Conservation (phyloP, 2,888 invertebrate genomes). For the Timema cristinae region DNA sequence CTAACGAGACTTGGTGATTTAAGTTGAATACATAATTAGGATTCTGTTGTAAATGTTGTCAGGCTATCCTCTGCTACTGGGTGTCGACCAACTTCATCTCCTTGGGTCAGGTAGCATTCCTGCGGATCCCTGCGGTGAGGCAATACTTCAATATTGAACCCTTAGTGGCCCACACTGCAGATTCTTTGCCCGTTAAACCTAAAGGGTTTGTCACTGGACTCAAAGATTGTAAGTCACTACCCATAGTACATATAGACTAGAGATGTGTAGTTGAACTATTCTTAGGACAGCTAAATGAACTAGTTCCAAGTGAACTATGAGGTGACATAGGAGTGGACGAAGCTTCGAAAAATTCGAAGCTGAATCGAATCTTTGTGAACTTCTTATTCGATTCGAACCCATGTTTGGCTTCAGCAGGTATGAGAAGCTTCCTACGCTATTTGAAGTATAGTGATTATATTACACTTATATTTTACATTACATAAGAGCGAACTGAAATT, state of each 20-base stretch:
- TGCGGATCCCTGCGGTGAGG: constrained; percentile 71
- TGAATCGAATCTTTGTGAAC: too few species aligned
- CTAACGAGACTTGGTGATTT: neutral
- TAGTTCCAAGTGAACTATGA: too few species aligned
- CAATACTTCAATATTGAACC: constrained; percentile 71
- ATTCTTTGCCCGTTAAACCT: constrained; percentile 60
- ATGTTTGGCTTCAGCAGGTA: too few species aligned
- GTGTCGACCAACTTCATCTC: constrained; percentile 82
- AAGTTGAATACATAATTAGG: neutral
- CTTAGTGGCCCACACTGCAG: constrained; percentile 53
- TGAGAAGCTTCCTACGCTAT: neutral
- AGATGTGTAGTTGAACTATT: too few species aligned
- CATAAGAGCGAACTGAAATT: too few species aligned
- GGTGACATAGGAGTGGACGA: too few species aligned
- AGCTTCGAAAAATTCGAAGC: too few species aligned
- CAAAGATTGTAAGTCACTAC: constrained; percentile 64
- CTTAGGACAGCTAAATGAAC: too few species aligned
- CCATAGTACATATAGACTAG: too few species aligned
- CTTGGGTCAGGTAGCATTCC: constrained; percentile 69
- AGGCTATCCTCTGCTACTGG: constrained; percentile 89
- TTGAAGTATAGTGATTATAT: neutral
- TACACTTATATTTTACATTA: too few species aligned
- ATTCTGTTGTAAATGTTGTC: constrained; percentile 25
- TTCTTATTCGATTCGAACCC: too few species aligned
- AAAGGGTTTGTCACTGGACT: constrained; percentile 76